Percentiles rank a stretch among this genome's conserved stretches.
Conservation (phyloP, 2,888 invertebrate species). For the Apantesis nais region DNA sequence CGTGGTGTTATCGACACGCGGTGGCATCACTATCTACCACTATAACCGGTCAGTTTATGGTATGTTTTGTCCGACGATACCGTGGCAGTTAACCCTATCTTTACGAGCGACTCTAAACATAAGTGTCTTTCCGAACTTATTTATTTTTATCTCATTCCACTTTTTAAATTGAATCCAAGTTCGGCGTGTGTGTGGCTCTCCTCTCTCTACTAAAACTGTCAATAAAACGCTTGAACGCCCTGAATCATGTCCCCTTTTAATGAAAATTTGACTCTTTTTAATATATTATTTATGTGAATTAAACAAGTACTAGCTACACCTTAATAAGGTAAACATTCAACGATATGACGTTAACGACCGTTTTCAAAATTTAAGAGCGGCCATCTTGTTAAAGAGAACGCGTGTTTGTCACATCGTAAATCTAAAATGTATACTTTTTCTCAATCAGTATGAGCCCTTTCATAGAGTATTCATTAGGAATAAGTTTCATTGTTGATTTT, state of each 20-base stretch:
- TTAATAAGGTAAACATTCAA: conserved; percentile 72
- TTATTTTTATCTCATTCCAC: conserved; percentile 85
- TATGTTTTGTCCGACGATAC: conserved; percentile 83
- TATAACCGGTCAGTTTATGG: conserved; percentile 82
- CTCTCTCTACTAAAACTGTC: conserved; percentile 79
- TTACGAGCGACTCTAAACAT: conserved; percentile 84
- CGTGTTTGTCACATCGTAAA: conserved; percentile 77
- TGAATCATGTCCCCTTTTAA: conserved; percentile 75
- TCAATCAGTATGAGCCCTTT: conserved; percentile 36
- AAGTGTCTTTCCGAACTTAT: conserved; percentile 84
- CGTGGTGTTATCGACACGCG: conserved; percentile 50
- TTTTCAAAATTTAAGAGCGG: conserved; percentile 69
- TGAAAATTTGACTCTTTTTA: conserved; percentile 79
- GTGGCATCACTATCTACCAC: conserved; percentile 68
- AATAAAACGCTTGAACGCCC: conserved; percentile 73
- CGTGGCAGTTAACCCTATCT: conserved; percentile 85
- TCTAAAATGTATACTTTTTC: conserved; percentile 61
- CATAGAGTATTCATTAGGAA: conserved; percentile 52
- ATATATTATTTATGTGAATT: conserved; percentile 76
- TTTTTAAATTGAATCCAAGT: conserved; percentile 83
- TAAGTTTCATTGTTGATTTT: conserved; percentile 50
- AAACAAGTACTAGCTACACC: conserved; percentile 70
- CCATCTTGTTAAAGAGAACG: conserved; percentile 61
- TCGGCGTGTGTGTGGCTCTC: conserved; percentile 82
- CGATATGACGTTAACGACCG: conserved; percentile 65